Percentiles rank a stretch among this genome's conserved stretches.
Evolutionary conservation across 2,888 invertebrate species (phyloP).

Genomic region (Dolomedes plantarius): DNA sequence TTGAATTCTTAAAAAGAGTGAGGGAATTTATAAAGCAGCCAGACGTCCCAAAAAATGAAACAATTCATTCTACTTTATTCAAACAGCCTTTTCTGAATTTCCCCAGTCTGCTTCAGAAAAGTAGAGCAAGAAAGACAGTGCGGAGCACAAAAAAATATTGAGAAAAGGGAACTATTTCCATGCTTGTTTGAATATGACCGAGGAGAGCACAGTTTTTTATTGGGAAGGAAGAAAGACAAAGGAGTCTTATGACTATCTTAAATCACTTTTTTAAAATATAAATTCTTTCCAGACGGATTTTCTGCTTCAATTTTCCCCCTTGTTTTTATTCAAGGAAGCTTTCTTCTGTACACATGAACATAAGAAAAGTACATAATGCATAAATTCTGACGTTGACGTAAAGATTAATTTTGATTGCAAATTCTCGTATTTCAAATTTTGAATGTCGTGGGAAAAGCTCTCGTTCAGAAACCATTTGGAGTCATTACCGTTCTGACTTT

Average conservation of each 20-base stretch:
- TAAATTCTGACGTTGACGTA: too few relatives aligned
- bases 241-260: neutral
- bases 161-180: neutral
- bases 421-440: too few relatives aligned
- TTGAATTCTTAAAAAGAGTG: neutral
- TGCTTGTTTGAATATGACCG: neutral
- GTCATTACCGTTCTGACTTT: too few relatives aligned
- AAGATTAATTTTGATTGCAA: too few relatives aligned
- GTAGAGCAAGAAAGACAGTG: neutral
- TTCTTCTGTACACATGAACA: neutral
- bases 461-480: too few relatives aligned
- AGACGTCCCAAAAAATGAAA: neutral
- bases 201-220: neutral
- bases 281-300: neutral
- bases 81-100: neutral
- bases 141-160: neutral
- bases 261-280: neutral
- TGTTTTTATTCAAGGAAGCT: neutral
- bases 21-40: neutral
- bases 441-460: too few relatives aligned
- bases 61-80: neutral
- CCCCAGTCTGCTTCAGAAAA: neutral
- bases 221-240: slow-evolving; percentile 1
- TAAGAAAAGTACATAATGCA: neutral
- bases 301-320: neutral